phyloP scores from a whole-genome alignment of 2,797 vertebrate species.

The Brachymystax lenok region DNA sequence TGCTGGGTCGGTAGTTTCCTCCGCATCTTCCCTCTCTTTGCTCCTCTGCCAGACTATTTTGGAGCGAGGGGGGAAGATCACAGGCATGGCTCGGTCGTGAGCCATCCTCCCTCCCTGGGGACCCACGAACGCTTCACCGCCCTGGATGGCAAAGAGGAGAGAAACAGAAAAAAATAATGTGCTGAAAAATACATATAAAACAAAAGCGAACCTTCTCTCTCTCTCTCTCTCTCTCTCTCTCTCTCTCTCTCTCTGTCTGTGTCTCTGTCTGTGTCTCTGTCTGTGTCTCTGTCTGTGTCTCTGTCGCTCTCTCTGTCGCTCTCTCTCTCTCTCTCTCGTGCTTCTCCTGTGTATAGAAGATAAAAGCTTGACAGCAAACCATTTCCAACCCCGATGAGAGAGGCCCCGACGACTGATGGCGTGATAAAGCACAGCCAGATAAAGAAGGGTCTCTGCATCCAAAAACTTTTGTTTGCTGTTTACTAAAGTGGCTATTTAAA shows the following conservation, averaged over 20 bases:
- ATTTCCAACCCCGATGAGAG: constrained; percentile 11
- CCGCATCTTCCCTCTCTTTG: not conserved
- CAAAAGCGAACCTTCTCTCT: not conserved
- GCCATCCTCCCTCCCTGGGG: constrained; percentile 3
- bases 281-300: constrained; percentile 17
- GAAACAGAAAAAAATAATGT: not conserved
- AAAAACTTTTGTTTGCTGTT: constrained; percentile 25
- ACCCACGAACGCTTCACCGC: not conserved
- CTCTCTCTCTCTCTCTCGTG: constrained; percentile 27
- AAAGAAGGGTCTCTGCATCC: constrained; percentile 80
- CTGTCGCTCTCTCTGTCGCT: not conserved
- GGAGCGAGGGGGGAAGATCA: not conserved
- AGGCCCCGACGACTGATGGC: not conserved
- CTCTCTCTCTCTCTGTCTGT: no score
- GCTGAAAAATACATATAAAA: not conserved
- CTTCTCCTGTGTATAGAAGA: constrained; percentile 21
- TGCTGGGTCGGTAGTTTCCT: not conserved
- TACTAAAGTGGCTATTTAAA: constrained; percentile 22
- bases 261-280: not conserved
- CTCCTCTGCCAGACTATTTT: constrained; percentile 3
- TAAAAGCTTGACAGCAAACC: constrained; percentile 31
- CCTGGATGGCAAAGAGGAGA: not conserved
- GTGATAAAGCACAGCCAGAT: constrained; percentile 5
- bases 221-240: not conserved
- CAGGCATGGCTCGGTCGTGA: constrained; percentile 8